Conservation (phyloP, 1,140 invertebrate genomes). For the Bombus ignitus region DNA sequence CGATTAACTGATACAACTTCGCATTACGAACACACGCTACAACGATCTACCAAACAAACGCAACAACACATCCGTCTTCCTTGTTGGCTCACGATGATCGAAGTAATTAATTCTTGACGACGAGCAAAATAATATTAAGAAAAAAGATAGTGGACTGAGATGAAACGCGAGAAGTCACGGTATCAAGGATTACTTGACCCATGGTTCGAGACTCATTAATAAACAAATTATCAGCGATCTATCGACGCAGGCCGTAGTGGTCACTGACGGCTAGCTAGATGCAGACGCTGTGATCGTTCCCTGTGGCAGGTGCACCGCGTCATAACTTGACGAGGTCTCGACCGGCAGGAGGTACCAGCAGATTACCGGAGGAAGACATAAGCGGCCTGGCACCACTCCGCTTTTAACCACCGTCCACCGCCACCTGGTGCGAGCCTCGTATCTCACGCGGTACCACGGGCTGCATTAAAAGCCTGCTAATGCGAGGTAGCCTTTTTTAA, state of each 20-base stretch:
- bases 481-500: conserved; percentile 35
- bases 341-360: conserved; percentile 67
- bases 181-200: conserved; percentile 38
- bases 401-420: conserved; percentile 51
- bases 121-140: conserved; percentile 29
- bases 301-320: conserved; percentile 64
- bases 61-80: conserved; percentile 21
- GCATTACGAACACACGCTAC: too few relatives aligned
- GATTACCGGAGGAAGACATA: conserved; percentile 69
- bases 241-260: conserved; percentile 38
- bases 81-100: background rate
- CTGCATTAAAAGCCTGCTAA: conserved; percentile 48
- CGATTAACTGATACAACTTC: too few relatives aligned
- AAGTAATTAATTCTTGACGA: conserved; percentile 56
- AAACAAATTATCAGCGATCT: conserved; percentile 61
- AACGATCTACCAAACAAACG: too few relatives aligned
- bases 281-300: conserved; percentile 55
- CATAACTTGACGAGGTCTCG: conserved; percentile 63
- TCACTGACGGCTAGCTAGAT: conserved; percentile 40
- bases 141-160: background rate
- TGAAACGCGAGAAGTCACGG: background rate
- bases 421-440: conserved; percentile 59
- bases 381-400: conserved; percentile 54
- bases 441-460: conserved; percentile 34
- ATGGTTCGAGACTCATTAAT: conserved; percentile 52